Conservation (phyloP, 64 coral and sea anemone species). For the Stichodactyla mertensii region DNA sequence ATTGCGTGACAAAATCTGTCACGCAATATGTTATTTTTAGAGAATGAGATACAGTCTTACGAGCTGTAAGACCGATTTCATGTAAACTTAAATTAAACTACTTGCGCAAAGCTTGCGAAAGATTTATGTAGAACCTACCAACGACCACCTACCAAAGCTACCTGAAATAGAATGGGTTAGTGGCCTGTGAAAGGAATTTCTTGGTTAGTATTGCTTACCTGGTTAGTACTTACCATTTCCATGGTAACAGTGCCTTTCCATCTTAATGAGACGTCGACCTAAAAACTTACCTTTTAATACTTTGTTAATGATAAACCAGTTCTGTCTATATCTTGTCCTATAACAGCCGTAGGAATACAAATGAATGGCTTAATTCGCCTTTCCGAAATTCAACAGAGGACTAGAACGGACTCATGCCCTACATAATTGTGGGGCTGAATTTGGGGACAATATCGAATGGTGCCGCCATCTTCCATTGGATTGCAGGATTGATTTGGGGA, state of each 20-base stretch:
- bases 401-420: too few relatives aligned
- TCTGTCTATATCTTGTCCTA: neutral
- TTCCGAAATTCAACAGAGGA: too few relatives aligned
- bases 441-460: too few relatives aligned
- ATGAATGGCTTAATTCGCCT: too few relatives aligned
- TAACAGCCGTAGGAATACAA: too few relatives aligned
- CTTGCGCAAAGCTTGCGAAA: neutral
- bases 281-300: neutral
- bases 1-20: constrained; percentile 25
- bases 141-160: neutral
- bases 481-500: too few relatives aligned
- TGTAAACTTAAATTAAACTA: neutral
- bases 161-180: neutral
- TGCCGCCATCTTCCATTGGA: too few relatives aligned
- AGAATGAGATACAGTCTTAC: neutral
- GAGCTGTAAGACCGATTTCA: neutral
- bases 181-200: constrained; percentile 1
- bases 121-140: neutral
- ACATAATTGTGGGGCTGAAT: too few relatives aligned
- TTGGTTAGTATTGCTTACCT: neutral
- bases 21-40: constrained; percentile 13
- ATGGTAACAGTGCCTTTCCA: neutral
- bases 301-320: neutral
- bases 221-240: neutral
- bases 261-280: neutral